These are phyloP conservation scores for Loripinus fragilis DNA, from an alignment of 2,888 invertebrate species.

Conservation along the genomic window DNA sequence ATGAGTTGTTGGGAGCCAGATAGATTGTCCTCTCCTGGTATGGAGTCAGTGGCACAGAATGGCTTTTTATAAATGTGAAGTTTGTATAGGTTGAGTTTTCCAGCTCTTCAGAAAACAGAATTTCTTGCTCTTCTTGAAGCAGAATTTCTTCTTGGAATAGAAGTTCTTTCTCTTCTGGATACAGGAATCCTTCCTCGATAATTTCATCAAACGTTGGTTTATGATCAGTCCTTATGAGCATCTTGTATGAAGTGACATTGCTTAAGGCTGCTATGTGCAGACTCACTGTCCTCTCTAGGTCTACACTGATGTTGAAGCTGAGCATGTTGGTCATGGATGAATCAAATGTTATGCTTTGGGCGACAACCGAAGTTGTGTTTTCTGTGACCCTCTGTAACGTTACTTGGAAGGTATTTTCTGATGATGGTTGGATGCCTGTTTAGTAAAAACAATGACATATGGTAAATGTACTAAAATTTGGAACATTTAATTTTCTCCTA, in stretches of 20 bases:
- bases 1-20: neutral
- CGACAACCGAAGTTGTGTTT: too few species aligned
- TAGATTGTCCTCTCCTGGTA: neutral
- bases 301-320: constrained; percentile 43
- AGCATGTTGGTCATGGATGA: constrained; percentile 21
- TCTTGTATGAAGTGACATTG: constrained; percentile 7
- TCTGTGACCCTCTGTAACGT: too few species aligned
- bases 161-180: too few species aligned
- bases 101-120: constrained; percentile 34
- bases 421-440: too few species aligned
- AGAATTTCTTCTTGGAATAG: constrained; percentile 22
- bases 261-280: neutral
- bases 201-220: constrained; percentile 37
- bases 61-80: neutral
- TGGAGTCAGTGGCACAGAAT: neutral
- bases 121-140: constrained; percentile 36
- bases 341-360: too few species aligned
- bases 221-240: constrained; percentile 27
- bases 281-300: constrained; percentile 24
- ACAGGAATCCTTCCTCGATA: constrained; percentile 25
- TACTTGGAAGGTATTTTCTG: too few species aligned
- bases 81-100: neutral
- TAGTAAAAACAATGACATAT: too few species aligned
- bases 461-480: too few species aligned
- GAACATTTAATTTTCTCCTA: too few species aligned